Conservation (phyloP, 2,113 vertebrate species). For the Bos taurus region ARS-UCD2.0 NC_037348.1:9671501-9672000, state of each 20-base stretch:
- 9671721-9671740: constrained; percentile 12
- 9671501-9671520: not conserved
- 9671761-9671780: constrained; percentile 38
- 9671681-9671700: not conserved
- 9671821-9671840: constrained; percentile 64
- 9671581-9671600: not conserved
- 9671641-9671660: not conserved
- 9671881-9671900: constrained; percentile 36
- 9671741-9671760: not conserved
- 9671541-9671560: not conserved
- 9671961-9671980: constrained; percentile 54
- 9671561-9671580: not conserved
- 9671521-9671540: not conserved
- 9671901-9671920: constrained; percentile 46
- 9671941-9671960: constrained; percentile 52
- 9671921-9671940: constrained; percentile 60
- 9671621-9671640: not conserved
- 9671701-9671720: not conserved
- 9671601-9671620: not conserved
- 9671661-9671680: not conserved
- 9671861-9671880: not conserved
- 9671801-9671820: not conserved
- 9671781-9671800: constrained; percentile 3
- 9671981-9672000: constrained; percentile 57
- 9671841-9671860: constrained; percentile 61